Evolutionary conservation across 2,797 vertebrate genomes (phyloP), one percentile per base, ranked within the genome.

Genomic region (Silurus lanzhouensis): DNA sequence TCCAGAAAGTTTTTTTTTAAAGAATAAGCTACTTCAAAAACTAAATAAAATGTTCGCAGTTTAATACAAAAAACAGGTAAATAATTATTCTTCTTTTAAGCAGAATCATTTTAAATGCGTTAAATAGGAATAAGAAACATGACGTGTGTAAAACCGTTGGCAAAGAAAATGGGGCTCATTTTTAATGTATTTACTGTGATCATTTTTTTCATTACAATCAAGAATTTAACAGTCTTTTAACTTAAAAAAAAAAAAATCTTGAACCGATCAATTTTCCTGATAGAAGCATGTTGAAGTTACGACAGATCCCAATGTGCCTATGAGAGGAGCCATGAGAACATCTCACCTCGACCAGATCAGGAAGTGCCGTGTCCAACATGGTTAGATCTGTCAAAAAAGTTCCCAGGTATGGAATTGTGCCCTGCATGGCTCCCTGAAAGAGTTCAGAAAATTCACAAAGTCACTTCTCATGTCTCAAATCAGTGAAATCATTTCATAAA

Each of bases 321-420:
- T n/a, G 22, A n/a, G 22, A 74, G 6, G 20, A 74, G 71, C 2
- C 13, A 17, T 17, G 72, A 25, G 27, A 76, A 66, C 5, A 66
- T 83, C 90, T 91, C 89, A 99, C 97, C 96, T 99, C 97, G 0
- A 96, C 92, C n/a, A 95, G 91, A 90, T 99, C 97, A 31, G 96
- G 97, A 58, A 97, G 95, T 15, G 98, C 98, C 0, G 97, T 97
- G 88, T 99, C 97, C n/a, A 99, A 91, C 98, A 98, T 99, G 90
- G 97, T 96, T 81, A 99, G 93, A 88, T 99, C 97, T 0, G 97
- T 98, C 25, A 99, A 93, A 89, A 99, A 99, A 13, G 97, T 98
- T 63, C 98, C 98, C 86, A 99, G 91, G 90, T 98, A 99, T 0
- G 98, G 98, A 63, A 99, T 97, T 0, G 97, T 98, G 61, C 98